phyloP scores from a whole-genome alignment of 2,888 invertebrate genomes.

The Cosmia pyralina region DNA sequence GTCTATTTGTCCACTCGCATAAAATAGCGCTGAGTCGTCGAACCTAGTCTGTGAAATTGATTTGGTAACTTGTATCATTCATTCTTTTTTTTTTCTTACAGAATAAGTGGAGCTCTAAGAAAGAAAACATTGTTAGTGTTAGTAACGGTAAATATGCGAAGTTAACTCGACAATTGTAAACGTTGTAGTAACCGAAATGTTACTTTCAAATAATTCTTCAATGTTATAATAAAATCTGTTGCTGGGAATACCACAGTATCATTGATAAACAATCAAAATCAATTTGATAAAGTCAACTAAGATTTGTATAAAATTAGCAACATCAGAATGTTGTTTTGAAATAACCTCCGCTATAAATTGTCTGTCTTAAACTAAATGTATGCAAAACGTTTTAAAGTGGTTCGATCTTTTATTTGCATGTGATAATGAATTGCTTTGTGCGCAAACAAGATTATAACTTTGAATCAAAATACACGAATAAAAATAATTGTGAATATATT shows the following conservation, averaged over 20 bases:
- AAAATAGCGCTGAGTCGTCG: conserved; percentile 97
- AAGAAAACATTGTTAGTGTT: conserved; percentile 27
- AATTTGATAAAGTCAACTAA: neutral
- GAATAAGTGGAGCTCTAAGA: conserved; percentile 25
- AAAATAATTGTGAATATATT: conserved; percentile 6
- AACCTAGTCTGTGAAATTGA: conserved; percentile 93
- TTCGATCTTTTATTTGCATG: conserved; percentile 48
- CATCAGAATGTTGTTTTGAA: conserved; percentile 20
- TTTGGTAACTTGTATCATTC: conserved; percentile 43
- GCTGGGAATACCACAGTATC: neutral
- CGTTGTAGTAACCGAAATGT: conserved; percentile 15
- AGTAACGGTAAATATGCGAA: conserved; percentile 33
- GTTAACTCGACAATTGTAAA: conserved; percentile 3
- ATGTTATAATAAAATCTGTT: neutral
- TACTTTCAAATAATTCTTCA: conserved; percentile 2
- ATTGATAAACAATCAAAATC: neutral
- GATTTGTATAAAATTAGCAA: conserved; percentile 9
- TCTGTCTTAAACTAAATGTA: conserved; percentile 42
- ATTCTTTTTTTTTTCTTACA: conserved; percentile 29
- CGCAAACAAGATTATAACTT: conserved; percentile 28
- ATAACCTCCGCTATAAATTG: conserved; percentile 39
- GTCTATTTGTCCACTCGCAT: conserved; percentile 97
- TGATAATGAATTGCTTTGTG: conserved; percentile 35
- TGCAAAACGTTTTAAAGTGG: conserved; percentile 52
- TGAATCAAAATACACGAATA: neutral